Evolutionary conservation across 2,797 vertebrate genomes (phyloP).

Genomic region (Balearica regulorum): DNA sequence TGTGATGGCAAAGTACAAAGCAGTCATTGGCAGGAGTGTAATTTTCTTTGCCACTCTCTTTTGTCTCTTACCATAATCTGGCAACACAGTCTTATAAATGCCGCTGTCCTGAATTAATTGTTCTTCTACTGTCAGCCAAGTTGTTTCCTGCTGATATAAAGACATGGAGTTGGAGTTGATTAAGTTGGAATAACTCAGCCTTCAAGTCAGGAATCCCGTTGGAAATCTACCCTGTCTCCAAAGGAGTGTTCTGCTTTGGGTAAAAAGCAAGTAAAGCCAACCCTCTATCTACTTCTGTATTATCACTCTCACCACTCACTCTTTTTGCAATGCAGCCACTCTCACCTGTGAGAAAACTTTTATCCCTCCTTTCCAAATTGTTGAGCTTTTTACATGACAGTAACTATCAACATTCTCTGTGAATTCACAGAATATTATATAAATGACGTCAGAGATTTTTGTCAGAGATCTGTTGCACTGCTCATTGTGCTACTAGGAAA

Average conservation of each 20-base stretch:
- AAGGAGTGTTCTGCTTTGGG: neutral
- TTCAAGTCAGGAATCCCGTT: neutral
- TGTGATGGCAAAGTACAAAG: neutral
- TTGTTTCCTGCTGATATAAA: neutral
- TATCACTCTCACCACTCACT: neutral
- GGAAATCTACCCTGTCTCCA: neutral
- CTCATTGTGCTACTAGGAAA: neutral
- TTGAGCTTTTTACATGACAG: neutral
- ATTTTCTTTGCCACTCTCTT: neutral
- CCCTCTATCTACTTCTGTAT: neutral
- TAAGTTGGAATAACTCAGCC: neutral
- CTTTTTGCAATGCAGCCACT: neutral
- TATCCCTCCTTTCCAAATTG: neutral
- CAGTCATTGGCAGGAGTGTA: accelerated
- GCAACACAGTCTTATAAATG: neutral
- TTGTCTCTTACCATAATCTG: neutral
- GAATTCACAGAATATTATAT: neutral
- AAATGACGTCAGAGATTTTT: neutral
- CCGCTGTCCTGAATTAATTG: neutral
- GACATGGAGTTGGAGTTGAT: neutral
- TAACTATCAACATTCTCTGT: neutral
- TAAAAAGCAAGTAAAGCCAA: neutral
- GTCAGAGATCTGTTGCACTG: neutral
- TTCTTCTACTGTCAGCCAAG: neutral
- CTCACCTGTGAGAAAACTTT: neutral